Base-by-base conservation (phyloP, 92 coral and sea anemone genomes). In the Porites divaricata region DNA sequence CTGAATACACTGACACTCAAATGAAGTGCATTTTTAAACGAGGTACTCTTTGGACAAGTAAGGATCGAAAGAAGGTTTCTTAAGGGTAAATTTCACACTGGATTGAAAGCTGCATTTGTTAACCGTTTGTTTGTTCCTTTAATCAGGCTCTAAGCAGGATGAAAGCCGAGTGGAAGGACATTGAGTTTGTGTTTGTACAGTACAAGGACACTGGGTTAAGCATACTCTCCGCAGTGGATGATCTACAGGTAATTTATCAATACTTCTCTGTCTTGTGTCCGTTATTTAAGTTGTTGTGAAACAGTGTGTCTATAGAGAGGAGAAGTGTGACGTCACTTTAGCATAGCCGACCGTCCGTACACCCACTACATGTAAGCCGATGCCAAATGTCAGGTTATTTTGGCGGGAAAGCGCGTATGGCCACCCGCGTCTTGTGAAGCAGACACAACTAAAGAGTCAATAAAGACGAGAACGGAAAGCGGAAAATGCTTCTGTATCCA, bases 221-320 rank as follows among this genome's bases (percentile, higher is more conserved):
- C 73, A 96, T 96, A 20, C 87, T 96, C 54, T 94, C 99, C 10
- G 99, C 99, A 48, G 99, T 94, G 41, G 99, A 96, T 84, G 99
- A 96, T 70, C 79, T 96, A 28, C 99, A 96, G 94, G 98, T 94
- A 80, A 25, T 72, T 0, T 65, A 2, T 64, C 14, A 15, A 9
- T 26, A 78, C 17, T 1, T 19, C 3, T 6, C 13, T 4, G 2
- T 25, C 21, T 16, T 77, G 1, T 2, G 6, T 10, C 58, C 2
- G 15, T 53, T 53, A 54, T 54, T 54, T 54, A 54, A 15, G 59
- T 54, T 54, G 2, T 54, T 15, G 4, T 15, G 14, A 12, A 54
- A 8, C 59, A 15, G 0, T 54, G 12, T 0, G 12, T 54, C 17
- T 15, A 12, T 1, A 54, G 12, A 54, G 59, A 11, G 56, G 56